Evolutionary conservation across 1,140 invertebrate genomes (phyloP).

Genomic region (Drosophila athabasca): DNA sequence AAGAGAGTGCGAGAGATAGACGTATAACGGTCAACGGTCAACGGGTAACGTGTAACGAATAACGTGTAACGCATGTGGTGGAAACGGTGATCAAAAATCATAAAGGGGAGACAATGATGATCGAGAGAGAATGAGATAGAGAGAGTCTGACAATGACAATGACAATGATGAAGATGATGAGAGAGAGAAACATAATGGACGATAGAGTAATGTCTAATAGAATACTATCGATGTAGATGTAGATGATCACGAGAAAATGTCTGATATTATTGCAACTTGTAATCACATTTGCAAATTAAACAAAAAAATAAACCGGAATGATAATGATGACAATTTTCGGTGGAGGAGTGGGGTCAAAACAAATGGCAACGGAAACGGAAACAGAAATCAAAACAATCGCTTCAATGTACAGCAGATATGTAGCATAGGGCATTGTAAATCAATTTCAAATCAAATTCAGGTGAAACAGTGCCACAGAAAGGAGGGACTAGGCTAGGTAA

Average conservation of each 20-base stretch:
- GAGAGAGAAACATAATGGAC: constrained; percentile 37
- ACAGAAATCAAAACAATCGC: constrained; percentile 36
- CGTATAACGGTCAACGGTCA: constrained; percentile 64
- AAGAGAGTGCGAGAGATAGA: constrained; percentile 38
- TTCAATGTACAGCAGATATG: constrained; percentile 51
- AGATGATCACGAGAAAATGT: constrained; percentile 20
- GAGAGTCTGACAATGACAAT: constrained; percentile 2
- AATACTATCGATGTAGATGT: constrained; percentile 25
- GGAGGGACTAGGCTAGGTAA: constrained; percentile 40
- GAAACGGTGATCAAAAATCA: constrained; percentile 65
- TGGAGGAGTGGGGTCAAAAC: constrained; percentile 4
- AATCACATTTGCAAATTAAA: constrained; percentile 19
- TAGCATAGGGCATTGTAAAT: constrained; percentile 18
- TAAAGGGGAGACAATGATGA: constrained; percentile 56
- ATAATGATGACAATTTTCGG: constrained; percentile 29
- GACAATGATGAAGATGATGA: constrained; percentile 51
- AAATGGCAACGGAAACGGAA: constrained; percentile 27
- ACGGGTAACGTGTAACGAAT: constrained; percentile 58
- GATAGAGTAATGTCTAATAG: constrained; percentile 6
- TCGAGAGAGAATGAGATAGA: constrained; percentile 36
- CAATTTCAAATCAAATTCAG: constrained; percentile 39
- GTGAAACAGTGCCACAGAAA: constrained; percentile 40
- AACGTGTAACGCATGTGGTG: constrained; percentile 54
- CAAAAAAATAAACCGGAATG: constrained; percentile 18
- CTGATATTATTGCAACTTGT: constrained; percentile 44